Evolutionary conservation across 2,113 vertebrate species (phyloP), one percentile per base, ranked within the genome.

Genomic region (Mus musculus): DNA sequence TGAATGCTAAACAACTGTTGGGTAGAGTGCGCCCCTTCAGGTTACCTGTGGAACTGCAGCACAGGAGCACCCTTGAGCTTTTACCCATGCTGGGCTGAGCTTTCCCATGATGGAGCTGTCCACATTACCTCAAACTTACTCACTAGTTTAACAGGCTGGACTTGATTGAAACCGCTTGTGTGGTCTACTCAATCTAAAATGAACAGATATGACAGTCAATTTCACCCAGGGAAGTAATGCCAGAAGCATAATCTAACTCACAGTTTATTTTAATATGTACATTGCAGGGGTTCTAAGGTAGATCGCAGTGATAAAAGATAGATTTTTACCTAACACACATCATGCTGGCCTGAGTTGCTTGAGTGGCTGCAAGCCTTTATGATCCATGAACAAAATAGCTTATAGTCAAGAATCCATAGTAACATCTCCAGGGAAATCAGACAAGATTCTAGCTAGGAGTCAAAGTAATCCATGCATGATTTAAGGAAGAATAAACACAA

Each of bases 381-480:
- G 84, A 90, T 97, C 89, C 56, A 72, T 87, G 20, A 81, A 95
- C 72, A 13, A 93, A 94, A 95, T 91, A 82, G 69, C 77, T 95
- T 96, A 72, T 46, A 52, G 52, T 96, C 49, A 85, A 95, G 77
- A 96, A 96, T 94, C 81, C 82, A 95, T 52, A 89, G 61, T 36
- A 42, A 76, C 36, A n/a, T 95, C 94, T 95, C 96, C 80, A 52
- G 93, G 92, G 95, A 97, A 98, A 97, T 97, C 95, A 97, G 46
- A 95, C 16, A 93, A 95, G 89, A 95, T 81, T 39, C 52, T 63
- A 86, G 49, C 63, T 82, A 17, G 52, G 42, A 76, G 39, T 4
- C 78, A 96, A 95, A 77, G 36, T 84, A 95, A 96, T 96, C 86
- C 87, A 93, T 91, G 77, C 5, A 30, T 59, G 82, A 90, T 84